These are phyloP conservation scores for Trichosurus vulpecula DNA, from an alignment of 2,797 vertebrate species.

Conservation along the genomic window DNA sequence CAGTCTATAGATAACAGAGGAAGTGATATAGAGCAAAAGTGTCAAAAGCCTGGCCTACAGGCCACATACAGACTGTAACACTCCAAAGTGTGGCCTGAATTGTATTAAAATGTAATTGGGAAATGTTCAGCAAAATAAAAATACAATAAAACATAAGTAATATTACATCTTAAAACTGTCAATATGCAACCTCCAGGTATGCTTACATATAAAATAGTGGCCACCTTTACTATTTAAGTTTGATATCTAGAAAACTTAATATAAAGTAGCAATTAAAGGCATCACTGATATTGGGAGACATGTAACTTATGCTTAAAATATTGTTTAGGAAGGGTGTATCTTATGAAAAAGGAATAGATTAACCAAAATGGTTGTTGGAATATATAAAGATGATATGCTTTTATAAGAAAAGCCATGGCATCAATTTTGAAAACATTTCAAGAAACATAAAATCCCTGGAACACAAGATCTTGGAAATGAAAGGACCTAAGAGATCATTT, in stretches of 20 bases:
- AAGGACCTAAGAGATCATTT: too few relatives aligned
- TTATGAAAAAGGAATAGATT: not conserved
- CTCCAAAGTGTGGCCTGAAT: not conserved
- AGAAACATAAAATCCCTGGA: too few relatives aligned
- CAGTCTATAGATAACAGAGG: not conserved
- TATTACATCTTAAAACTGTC: not conserved
- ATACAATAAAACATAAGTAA: not conserved
- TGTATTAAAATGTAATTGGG: not conserved
- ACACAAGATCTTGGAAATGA: too few relatives aligned
- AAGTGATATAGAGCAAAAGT: not conserved
- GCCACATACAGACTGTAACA: not conserved
- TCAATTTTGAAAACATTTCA: too few relatives aligned
- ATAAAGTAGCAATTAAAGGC: not conserved
- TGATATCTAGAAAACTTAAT: not conserved
- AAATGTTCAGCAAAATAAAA: not conserved
- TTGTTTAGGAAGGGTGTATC: not conserved
- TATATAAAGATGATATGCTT: not conserved
- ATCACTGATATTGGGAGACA: not conserved
- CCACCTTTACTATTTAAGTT: not conserved
- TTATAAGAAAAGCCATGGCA: too few relatives aligned
- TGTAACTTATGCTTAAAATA: not conserved
- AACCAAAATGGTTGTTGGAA: not conserved
- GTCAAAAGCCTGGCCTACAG: not conserved
- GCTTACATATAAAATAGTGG: not conserved
- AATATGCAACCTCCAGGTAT: not conserved